These are phyloP conservation scores for Calonectris borealis DNA, from an alignment of 2,113 vertebrate species.

Conservation along the genomic window DNA sequence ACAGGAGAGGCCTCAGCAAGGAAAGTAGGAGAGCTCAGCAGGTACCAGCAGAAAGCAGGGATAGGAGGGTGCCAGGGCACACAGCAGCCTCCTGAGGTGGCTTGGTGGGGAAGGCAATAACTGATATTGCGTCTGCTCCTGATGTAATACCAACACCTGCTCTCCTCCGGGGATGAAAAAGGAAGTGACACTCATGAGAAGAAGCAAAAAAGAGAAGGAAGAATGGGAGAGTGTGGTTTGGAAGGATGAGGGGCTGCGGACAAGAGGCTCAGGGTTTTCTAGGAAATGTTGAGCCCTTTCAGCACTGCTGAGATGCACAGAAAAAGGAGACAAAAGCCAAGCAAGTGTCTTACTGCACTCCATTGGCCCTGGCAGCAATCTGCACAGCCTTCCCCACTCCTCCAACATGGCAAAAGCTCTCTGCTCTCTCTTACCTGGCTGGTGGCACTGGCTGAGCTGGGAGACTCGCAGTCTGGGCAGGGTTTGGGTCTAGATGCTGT, in stretches of 20 bases:
- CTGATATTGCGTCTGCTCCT: not conserved
- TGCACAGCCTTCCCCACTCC: not conserved
- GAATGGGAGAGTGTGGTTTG: not conserved
- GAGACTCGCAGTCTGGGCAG: not conserved
- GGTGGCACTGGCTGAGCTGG: not conserved
- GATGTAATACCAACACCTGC: not conserved
- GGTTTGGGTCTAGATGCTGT: not conserved
- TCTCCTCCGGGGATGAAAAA: not conserved
- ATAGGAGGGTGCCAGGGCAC: not conserved
- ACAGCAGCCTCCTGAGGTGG: not conserved
- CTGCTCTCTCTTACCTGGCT: not conserved
- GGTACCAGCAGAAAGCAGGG: not conserved
- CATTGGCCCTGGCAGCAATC: not conserved
- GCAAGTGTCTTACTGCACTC: not conserved
- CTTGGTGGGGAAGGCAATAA: not conserved
- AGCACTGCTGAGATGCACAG: not conserved
- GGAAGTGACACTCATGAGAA: not conserved
- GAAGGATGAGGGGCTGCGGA: not conserved
- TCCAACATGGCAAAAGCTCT: not conserved
- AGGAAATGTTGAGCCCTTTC: not conserved
- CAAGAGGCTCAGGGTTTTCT: not conserved
- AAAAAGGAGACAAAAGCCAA: not conserved
- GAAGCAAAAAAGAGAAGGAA: not conserved
- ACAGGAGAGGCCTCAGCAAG: not conserved
- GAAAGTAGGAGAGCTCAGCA: not conserved